These are phyloP conservation scores for Pollicipes pollicipes DNA, from an alignment of 1,140 invertebrate species.

Conservation along the genomic window DNA sequence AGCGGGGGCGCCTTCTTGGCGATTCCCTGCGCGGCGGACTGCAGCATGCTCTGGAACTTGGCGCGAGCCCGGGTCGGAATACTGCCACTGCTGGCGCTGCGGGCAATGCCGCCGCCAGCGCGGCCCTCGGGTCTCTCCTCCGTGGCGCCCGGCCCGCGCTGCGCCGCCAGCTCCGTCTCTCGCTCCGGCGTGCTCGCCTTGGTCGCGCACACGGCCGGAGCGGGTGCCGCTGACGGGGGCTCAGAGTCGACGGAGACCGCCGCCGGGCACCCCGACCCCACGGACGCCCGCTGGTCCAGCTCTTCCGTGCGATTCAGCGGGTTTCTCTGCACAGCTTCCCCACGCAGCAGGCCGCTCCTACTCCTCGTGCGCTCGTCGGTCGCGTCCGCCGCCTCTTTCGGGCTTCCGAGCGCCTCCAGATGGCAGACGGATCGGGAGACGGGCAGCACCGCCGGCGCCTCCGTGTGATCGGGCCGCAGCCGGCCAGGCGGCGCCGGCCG, in stretches of 20 bases:
- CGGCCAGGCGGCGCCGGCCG: no score
- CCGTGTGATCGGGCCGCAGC: not conserved
- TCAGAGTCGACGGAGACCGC: not conserved
- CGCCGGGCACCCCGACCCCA: no score
- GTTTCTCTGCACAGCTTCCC: not conserved
- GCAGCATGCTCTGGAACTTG: not conserved
- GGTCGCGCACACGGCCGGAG: not conserved
- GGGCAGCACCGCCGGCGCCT: not conserved
- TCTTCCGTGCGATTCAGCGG: not conserved
- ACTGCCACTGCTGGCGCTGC: not conserved
- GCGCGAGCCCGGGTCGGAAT: not conserved
- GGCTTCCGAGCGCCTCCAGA: not conserved
- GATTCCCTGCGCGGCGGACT: not conserved
- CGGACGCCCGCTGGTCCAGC: no score
- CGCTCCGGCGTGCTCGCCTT: not conserved
- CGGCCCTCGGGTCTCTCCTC: not conserved
- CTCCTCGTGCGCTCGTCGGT: not conserved
- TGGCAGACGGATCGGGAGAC: not conserved
- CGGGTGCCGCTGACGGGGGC: no score
- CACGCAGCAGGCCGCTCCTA: not conserved
- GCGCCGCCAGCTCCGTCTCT: no score
- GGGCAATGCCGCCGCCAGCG: not conserved
- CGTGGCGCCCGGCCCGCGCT: not conserved
- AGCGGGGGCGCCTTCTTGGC: not conserved
- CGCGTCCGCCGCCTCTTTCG: not conserved